These are phyloP conservation scores for Tinea semifulvella DNA, from an alignment of 2,888 invertebrate species.

Conservation along the genomic window DNA sequence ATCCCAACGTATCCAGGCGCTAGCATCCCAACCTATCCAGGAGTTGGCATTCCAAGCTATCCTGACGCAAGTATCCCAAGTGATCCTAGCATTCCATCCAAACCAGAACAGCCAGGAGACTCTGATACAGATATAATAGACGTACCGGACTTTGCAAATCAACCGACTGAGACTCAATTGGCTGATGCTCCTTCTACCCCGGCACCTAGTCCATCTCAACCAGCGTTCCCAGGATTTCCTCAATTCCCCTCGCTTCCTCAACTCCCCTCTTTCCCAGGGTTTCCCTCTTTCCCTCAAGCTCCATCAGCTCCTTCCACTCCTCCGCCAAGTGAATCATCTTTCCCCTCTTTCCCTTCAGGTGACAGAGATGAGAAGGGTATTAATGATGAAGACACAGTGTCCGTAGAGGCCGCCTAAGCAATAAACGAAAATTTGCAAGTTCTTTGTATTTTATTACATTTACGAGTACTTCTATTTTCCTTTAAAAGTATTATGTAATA, in stretches of 20 bases:
- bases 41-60: slow-evolving; percentile 46
- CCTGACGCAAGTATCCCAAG: slow-evolving; percentile 45
- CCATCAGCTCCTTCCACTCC: slow-evolving; percentile 20
- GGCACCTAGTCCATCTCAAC: slow-evolving; percentile 13
- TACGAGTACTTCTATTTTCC: too few species aligned
- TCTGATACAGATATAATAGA: slow-evolving; percentile 48
- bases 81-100: too few species aligned
- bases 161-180: neutral
- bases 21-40: slow-evolving; percentile 23
- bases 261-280: slow-evolving; percentile 23
- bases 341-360: slow-evolving; percentile 29
- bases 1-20: neutral
- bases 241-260: slow-evolving; percentile 25
- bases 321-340: slow-evolving; percentile 13
- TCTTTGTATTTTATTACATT: neutral
- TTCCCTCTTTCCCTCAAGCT: slow-evolving; percentile 23
- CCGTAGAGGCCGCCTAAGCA: slow-evolving; percentile 51
- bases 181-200: neutral
- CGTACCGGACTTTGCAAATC: slow-evolving; percentile 32
- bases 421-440: neutral
- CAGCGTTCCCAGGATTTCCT: slow-evolving; percentile 14
- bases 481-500: too few species aligned
- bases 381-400: slow-evolving; percentile 52
- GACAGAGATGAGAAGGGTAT: slow-evolving; percentile 33
- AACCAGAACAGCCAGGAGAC: slow-evolving; percentile 33